Conservation (phyloP, 2,797 vertebrate species). For the Erithacus rubecula region DNA sequence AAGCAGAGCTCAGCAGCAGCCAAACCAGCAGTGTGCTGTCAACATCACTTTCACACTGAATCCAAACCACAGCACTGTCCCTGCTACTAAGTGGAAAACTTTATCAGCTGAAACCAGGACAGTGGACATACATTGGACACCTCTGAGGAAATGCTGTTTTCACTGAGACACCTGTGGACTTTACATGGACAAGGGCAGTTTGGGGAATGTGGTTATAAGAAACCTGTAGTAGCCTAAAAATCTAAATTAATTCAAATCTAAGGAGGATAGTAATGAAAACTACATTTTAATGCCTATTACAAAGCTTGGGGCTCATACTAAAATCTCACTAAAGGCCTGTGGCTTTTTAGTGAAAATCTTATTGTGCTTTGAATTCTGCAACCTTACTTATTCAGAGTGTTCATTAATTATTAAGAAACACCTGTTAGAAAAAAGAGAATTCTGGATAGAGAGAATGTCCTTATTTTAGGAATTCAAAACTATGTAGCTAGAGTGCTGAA, state of each 20-base stretch:
- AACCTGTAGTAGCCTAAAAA: background rate
- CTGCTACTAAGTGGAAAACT: background rate
- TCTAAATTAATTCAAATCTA: background rate
- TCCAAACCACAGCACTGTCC: background rate
- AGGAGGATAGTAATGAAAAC: background rate
- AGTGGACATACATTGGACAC: rapidly evolving
- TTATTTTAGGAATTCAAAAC: background rate
- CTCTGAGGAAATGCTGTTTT: background rate
- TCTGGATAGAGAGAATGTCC: background rate
- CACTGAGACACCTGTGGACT: background rate
- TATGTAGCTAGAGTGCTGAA: background rate
- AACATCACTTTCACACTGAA: background rate
- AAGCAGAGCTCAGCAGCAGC: background rate
- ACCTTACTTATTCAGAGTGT: background rate
- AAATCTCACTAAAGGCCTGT: background rate
- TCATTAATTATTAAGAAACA: background rate
- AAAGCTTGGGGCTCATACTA: background rate
- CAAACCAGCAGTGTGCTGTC: background rate
- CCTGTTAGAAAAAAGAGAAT: background rate
- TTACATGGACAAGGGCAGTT: background rate
- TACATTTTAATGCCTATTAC: background rate
- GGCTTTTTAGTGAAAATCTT: background rate
- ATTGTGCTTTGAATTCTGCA: background rate
- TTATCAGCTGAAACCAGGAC: background rate
- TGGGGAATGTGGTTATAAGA: background rate